A percentile compares a stretch with the other conserved stretches of the same genome.
phyloP scores from a whole-genome alignment of 2,113 vertebrate species.

The Formicarius rufipectus region DNA sequence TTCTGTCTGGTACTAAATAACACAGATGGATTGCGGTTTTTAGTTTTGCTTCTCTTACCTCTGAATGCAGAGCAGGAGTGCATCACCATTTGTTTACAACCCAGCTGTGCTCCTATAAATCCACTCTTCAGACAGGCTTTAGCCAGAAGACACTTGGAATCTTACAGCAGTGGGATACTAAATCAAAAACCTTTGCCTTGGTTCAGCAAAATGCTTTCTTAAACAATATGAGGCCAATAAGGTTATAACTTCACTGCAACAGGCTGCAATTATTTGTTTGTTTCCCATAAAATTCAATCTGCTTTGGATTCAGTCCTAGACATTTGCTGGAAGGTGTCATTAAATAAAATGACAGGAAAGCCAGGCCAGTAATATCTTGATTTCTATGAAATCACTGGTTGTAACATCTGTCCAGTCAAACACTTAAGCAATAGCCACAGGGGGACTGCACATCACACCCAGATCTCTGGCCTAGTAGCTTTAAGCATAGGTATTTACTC shows the following conservation, averaged over 20 bases:
- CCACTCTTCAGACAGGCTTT: neutral
- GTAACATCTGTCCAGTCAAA: neutral
- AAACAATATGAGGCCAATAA: neutral
- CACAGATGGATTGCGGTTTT: neutral
- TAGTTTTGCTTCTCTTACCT: neutral
- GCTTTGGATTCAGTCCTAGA: constrained; percentile 20
- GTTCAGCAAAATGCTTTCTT: neutral
- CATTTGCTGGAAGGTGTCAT: constrained; percentile 13
- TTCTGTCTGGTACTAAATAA: neutral
- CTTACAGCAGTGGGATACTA: neutral
- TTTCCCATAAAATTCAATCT: constrained; percentile 25
- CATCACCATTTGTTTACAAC: neutral
- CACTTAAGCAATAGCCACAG: neutral
- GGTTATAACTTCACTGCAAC: neutral
- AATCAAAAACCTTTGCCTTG: neutral
- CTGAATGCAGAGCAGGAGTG: neutral
- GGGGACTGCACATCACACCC: neutral
- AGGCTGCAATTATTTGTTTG: neutral
- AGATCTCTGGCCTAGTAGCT: neutral
- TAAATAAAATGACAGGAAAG: constrained; percentile 12
- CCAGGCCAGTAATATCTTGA: neutral
- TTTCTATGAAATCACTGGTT: neutral
- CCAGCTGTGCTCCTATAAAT: constrained; percentile 12
- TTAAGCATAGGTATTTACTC: neutral
- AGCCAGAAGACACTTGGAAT: neutral